phyloP scores from a whole-genome alignment of 2,113 vertebrate genomes.

The Anhinga rufa region DNA sequence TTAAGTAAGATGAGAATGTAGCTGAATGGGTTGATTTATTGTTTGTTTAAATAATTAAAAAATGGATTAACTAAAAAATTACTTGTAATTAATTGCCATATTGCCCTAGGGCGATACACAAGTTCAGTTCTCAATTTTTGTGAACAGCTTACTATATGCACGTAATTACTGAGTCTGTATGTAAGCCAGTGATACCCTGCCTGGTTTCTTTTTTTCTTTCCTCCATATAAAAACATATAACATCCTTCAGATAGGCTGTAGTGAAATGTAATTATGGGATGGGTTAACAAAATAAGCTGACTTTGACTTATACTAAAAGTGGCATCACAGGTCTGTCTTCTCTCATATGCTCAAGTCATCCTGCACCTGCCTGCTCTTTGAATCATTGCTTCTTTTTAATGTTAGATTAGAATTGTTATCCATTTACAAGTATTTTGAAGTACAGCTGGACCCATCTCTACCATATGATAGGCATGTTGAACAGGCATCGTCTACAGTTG shows the following conservation, averaged over 20 bases:
- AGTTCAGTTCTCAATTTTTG: constrained; percentile 3
- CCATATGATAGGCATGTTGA: constrained; percentile 48
- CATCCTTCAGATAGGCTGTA: not conserved
- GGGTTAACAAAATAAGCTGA: not conserved
- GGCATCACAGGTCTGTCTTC: not conserved
- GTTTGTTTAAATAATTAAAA: not conserved
- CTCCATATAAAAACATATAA: not conserved
- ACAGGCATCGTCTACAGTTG: constrained; percentile 53
- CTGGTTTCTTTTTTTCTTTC: not conserved
- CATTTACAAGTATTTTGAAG: constrained; percentile 41
- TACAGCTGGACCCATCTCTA: constrained; percentile 42
- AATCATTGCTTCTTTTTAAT: constrained; percentile 2
- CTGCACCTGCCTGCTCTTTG: not conserved
- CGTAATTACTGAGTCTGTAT: not conserved
- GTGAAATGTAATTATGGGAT: not conserved
- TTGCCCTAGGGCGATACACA: not conserved
- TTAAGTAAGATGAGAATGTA: not conserved
- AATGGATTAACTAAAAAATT: not conserved
- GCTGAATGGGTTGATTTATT: not conserved
- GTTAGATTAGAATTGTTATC: constrained; percentile 36
- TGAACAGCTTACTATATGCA: not conserved
- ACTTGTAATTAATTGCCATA: not conserved
- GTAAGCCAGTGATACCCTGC: not conserved
- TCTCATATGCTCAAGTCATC: not conserved
- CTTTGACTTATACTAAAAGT: not conserved